Evolutionary conservation across 2,888 invertebrate species (phyloP), one percentile per base, ranked within the genome.

Genomic region (Pediacus dermestoides): DNA sequence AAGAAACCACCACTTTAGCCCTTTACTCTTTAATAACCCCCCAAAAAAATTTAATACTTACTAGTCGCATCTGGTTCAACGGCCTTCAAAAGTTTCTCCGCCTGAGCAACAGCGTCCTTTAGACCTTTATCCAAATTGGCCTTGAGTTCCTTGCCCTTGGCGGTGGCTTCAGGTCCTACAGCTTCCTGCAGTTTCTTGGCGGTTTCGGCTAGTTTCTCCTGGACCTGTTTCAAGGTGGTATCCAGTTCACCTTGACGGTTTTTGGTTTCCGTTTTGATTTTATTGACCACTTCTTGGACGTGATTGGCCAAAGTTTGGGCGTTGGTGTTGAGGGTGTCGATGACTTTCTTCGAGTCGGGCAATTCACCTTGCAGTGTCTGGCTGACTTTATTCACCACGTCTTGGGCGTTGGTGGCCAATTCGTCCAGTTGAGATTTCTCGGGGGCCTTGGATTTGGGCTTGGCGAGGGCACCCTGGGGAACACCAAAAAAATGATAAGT

Each of bases 41-140:
- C 7, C 3, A 25, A 21, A 23, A 6, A n/a, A n/a, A n/a, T n/a
- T n/a, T n/a, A n/a, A n/a, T n/a, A 53, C 60, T 58, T 49, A 64
- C 64, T 57, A 18, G 55, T 48, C 34, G 63, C 56, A 46, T 67
- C 58, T 23, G 64, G 63, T 53, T 64, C 56, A 34, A 63, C 46
- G 26, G 61, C 54, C 46, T 65, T 63, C 34, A 60, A 46, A 30
- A 68, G 39, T 45, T 62, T 60, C 37, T 63, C 52, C 35, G 61
- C 50, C 52, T 70, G 57, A 9, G 50, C 47, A 11, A 60, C 54
- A 22, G 62, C 54, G 3, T 55, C 54, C 46, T 63, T 61, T 37
- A 66, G 34, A 16, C 58, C 58, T 15, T 60, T 56, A 35, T 66
- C 62, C 34, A 66, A 48, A 13, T 54, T 58, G n/a, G 41, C 41